Evolutionary conservation across 2,888 invertebrate genomes (phyloP), one percentile per base, ranked within the genome.

Genomic region (Aproaerema taeniolella): DNA sequence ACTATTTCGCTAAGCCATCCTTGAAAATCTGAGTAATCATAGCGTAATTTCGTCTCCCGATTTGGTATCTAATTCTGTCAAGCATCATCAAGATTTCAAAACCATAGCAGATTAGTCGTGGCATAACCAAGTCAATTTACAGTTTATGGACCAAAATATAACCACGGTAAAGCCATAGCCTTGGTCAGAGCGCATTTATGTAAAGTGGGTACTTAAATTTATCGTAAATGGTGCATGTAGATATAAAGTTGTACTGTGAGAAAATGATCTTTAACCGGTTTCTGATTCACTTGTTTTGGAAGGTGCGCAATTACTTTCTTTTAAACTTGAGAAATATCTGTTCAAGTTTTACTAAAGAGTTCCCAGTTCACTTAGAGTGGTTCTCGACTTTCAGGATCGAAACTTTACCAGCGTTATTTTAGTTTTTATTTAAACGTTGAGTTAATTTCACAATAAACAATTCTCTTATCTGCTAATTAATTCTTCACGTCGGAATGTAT

Each of bases 241-340:
- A n/a, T 34, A 34, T 13, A 20, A 26, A 26, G 28, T 26, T 26
- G 8, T 20, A 8, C 13, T 34, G 35, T 35, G 28, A 35, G 35
- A 35, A 35, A 35, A 28, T 35, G 2, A 16, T 26, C 26, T 35
- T 28, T n/a, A 35, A 35, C 35, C n/a, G 28, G 26, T 35, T 35
- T 20, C 20, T 4, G 20, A 20, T 6, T 4, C 8, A 20, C 4
- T 4, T 20, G 20, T n/a, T n/a, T n/a, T n/a, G 20, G 20, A 6
- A 20, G 4, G 20, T 20, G 8, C 2, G n/a, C 31, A 34, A 34
- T 34, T 26, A 34, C 34, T 34, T 34, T 34, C 34, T 34, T 34
- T 20, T 24, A n/a, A n/a, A n/a, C n/a, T n/a, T n/a, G n/a, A n/a
- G n/a, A n/a, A n/a, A n/a, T n/a, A n/a, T n/a, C n/a, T n/a, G n/a